phyloP scores from a whole-genome alignment of 2,113 vertebrate species.

The Xiphias gladius region DNA sequence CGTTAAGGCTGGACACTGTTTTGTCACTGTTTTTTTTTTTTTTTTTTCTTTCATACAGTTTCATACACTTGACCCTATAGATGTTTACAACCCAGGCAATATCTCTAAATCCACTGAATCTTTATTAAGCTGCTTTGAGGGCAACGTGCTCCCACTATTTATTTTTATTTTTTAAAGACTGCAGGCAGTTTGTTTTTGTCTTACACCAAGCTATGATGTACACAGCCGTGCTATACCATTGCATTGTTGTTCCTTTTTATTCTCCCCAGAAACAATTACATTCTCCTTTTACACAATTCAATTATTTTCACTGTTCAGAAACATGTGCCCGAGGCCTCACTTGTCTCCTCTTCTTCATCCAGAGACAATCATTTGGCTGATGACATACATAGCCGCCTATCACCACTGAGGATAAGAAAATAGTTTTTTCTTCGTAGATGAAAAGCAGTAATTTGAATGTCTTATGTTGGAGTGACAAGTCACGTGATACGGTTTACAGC shows the following conservation, averaged over 20 bases:
- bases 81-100: not conserved
- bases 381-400: constrained; percentile 69
- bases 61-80: not conserved
- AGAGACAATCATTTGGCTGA: constrained; percentile 55
- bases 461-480: constrained; percentile 75
- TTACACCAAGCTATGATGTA: constrained; percentile 27
- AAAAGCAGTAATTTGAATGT: constrained; percentile 69
- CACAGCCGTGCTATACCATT: not conserved
- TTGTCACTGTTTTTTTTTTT: not conserved
- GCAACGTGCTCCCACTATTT: constrained; percentile 25
- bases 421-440: constrained; percentile 52
- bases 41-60: not conserved
- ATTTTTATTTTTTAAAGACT: constrained; percentile 5
- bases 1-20: not conserved
- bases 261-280: constrained; percentile 72
- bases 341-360: constrained; percentile 64
- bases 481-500: constrained; percentile 48
- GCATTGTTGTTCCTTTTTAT: constrained; percentile 29
- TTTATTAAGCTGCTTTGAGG: constrained; percentile 37
- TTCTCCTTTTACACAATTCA: constrained; percentile 76
- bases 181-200: constrained; percentile 29
- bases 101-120: constrained; percentile 12
- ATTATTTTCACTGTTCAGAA: constrained; percentile 69
- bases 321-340: constrained; percentile 58
- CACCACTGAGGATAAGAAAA: constrained; percentile 43